phyloP scores from a whole-genome alignment of 1,140 invertebrate species.

The Daktulosphaira vitifoliae region DNA sequence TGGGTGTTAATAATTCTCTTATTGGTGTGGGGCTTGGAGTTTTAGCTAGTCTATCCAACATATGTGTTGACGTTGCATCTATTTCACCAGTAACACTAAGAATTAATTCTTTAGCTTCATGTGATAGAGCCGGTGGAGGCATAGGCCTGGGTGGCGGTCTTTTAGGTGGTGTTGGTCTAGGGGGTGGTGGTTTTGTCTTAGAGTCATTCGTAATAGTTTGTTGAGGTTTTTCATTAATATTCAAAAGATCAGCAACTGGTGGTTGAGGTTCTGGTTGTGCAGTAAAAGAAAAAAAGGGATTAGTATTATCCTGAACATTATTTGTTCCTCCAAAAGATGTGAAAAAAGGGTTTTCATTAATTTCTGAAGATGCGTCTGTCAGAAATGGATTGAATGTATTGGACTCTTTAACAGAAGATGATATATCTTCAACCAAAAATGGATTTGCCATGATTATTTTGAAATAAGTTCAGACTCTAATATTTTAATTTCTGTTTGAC shows the following conservation, averaged over 20 bases:
- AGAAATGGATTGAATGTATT: constrained; percentile 64
- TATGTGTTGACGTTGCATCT: constrained; percentile 75
- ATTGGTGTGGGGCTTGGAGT: constrained; percentile 75
- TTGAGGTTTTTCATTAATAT: constrained; percentile 11
- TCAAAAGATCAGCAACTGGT: constrained; percentile 12
- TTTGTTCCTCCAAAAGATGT: constrained; percentile 39
- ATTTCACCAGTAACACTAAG: constrained; percentile 76
- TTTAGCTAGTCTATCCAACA: constrained; percentile 69
- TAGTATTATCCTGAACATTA: constrained; percentile 42
- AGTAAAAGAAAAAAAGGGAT: constrained; percentile 46
- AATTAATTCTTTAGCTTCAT: constrained; percentile 74
- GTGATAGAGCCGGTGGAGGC: constrained; percentile 52
- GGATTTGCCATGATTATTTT: constrained; percentile 19
- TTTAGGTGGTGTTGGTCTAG: constrained; percentile 39
- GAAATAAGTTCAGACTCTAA: constrained; percentile 58
- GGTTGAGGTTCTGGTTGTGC: constrained; percentile 8
- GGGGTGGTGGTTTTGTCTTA: constrained; percentile 37
- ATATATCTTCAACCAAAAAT: constrained; percentile 7
- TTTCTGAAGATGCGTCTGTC: constrained; percentile 46
- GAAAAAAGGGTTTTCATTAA: constrained; percentile 52
- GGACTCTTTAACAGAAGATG: neutral
- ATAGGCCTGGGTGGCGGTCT: constrained; percentile 46
- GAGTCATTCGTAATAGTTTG: constrained; percentile 27
- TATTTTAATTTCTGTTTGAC: constrained; percentile 63
- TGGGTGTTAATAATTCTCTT: constrained; percentile 67